Conservation (phyloP, 2,113 vertebrate genomes). For the Excalfactoria chinensis region DNA sequence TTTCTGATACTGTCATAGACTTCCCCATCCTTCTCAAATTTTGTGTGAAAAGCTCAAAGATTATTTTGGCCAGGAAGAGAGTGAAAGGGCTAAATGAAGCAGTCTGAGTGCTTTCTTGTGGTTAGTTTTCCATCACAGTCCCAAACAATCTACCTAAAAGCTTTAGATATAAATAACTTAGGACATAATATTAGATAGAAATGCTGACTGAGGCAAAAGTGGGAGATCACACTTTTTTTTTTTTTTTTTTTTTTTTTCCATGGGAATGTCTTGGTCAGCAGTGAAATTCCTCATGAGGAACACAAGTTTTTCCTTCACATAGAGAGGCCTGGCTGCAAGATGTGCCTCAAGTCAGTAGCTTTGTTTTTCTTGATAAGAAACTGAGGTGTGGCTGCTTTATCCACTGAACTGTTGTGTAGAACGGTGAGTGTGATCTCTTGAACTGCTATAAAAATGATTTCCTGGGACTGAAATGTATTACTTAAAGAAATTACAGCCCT, state of each 20-base stretch:
- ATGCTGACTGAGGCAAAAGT: not conserved
- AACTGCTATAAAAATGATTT: not conserved
- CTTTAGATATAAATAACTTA: not conserved
- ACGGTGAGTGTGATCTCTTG: not conserved
- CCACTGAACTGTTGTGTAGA: not conserved
- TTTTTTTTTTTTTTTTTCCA: not conserved
- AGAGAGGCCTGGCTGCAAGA: rapidly evolving
- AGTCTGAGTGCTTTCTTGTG: not conserved
- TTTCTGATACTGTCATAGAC: not conserved
- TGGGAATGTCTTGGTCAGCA: not conserved
- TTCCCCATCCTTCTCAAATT: not conserved
- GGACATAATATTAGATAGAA: not conserved
- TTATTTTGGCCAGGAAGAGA: not conserved
- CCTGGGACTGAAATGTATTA: not conserved
- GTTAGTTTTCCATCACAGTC: not conserved
- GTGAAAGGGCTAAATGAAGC: not conserved
- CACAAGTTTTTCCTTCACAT: rapidly evolving
- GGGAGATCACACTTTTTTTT: not conserved
- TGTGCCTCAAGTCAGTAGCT: rapidly evolving
- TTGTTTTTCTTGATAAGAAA: not conserved
- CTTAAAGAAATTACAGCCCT: not conserved
- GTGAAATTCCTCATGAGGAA: rapidly evolving
- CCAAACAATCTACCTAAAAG: not conserved
- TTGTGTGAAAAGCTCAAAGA: not conserved
- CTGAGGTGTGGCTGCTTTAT: not conserved